Evolutionary conservation across 2,888 invertebrate genomes (phyloP).

Genomic region (Eupelmus urozonus): DNA sequence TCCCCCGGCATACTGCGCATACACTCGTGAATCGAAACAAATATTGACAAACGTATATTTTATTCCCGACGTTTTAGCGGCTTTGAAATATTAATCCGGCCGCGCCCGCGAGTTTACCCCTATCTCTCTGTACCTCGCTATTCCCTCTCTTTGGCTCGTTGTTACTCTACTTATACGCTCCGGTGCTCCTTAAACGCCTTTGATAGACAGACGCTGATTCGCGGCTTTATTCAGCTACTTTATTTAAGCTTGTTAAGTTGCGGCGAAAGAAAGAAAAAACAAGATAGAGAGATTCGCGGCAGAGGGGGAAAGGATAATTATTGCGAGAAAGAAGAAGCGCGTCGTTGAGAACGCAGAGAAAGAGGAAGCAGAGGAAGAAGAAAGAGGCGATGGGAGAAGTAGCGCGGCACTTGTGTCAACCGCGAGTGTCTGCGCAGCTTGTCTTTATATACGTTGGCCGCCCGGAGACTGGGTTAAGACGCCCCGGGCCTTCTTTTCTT

Average conservation of each 20-base stretch:
- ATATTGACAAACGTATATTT: constrained; percentile 39
- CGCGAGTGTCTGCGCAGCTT: constrained; percentile 6
- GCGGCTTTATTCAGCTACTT: too few species aligned
- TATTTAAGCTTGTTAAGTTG: too few species aligned
- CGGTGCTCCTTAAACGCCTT: too few species aligned
- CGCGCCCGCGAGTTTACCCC: neutral
- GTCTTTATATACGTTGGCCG: neutral
- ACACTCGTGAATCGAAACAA: neutral
- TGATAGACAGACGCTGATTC: too few species aligned
- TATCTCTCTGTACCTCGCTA: too few species aligned
- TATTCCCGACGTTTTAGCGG: constrained; percentile 12
- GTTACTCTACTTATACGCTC: neutral
- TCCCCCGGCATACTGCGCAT: neutral
- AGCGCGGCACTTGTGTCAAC: constrained; percentile 20
- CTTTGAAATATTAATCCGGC: constrained; percentile 20
- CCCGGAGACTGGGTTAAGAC: constrained; percentile 50
- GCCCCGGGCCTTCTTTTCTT: constrained; percentile 26
- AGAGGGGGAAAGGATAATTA: constrained; percentile 41
- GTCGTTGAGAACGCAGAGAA: neutral
- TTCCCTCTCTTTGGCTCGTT: too few species aligned
- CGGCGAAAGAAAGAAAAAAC: neutral
- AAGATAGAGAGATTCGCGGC: neutral
- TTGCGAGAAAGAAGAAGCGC: neutral
- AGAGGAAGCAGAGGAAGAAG: neutral
- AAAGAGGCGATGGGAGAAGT: neutral